Base-by-base conservation (phyloP, 2,888 invertebrate species). In the Leptinotarsa haldemani region DNA sequence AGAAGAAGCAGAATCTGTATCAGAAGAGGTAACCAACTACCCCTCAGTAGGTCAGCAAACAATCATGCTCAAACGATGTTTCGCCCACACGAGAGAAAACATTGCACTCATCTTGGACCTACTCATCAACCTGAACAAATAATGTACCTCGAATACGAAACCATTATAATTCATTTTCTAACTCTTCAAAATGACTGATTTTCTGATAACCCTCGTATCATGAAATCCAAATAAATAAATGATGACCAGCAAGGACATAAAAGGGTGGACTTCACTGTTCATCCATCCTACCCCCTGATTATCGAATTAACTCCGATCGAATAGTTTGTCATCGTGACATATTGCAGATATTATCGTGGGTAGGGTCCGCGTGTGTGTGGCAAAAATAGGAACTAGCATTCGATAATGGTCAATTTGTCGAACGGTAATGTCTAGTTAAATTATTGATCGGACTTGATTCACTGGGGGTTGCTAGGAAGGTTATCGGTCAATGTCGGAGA, bases 241-340 rank as follows among this genome's bases (percentile, higher is more conserved):
- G 56, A 68, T 56, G 46, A 46, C 56, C 68, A 20, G 56, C 53
- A 46, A 30, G 68, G 47, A 53, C 56, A 68, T 68, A 58, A 68
- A 68, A 56, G 68, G 56, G 20, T 68, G 46, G 22, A 53, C 46
- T 20, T 56, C 18, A 46, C 48, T 22, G 68, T 22, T 20, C 58
- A 56, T 56, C 68, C 68, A 47, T 12, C 46, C 53, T 53, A 30
- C 56, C 58, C 25, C 58, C 68, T 22, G 69, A 77, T 79, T 77
- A 73, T 70, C 73, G 77, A 71, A 77, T 76, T 75, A 76, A 76
- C 76, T 75, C 56, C 56, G 64, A 66, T 69, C 64, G 69, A 58
- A 66, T 74, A 78, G 72, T 80, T 76, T 78, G 75, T 79, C 79
- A 80, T 77, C 75, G 64, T 76, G 77, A 79, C 74, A 65, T 76